A percentile compares a stretch with the other conserved stretches of the same genome.
These are phyloP conservation scores for Pissodes strobi DNA, from an alignment of 1,140 invertebrate species.

Conservation along the genomic window DNA sequence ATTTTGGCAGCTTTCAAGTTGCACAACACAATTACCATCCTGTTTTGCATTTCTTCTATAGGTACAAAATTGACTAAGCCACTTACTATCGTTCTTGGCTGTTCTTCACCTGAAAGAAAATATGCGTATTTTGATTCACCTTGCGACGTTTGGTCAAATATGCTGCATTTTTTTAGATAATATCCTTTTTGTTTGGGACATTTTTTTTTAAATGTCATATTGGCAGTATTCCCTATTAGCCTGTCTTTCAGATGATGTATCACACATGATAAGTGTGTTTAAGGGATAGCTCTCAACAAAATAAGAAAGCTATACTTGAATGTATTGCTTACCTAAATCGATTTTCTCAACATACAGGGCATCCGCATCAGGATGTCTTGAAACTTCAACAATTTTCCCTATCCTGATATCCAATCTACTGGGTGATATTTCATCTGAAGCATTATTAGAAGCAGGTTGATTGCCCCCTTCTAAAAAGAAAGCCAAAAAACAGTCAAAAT, in stretches of 20 bases:
- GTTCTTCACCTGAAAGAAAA: conserved; percentile 60
- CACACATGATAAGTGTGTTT: no score
- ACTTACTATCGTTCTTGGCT: conserved; percentile 79
- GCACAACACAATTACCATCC: conserved; percentile 86
- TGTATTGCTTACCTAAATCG: conserved; percentile 60
- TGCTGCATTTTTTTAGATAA: no score
- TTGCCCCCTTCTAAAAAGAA: conserved; percentile 38
- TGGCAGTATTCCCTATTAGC: no score
- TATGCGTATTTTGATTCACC: no score
- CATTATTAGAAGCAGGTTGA: conserved; percentile 43
- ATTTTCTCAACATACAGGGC: conserved; percentile 93
- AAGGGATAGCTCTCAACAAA: no score
- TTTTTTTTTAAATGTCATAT: no score
- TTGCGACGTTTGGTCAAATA: no score
- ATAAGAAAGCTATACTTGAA: background rate
- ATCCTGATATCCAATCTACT: conserved; percentile 86
- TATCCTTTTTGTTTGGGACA: no score
- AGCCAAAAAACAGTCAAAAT: no score
- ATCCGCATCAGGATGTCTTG: conserved; percentile 96
- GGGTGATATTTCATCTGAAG: conserved; percentile 68
- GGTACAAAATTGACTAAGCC: conserved; percentile 90
- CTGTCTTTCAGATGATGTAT: no score
- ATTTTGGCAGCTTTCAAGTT: conserved; percentile 95
- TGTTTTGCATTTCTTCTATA: conserved; percentile 83
- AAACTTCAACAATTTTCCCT: conserved; percentile 87